Base-by-base conservation (phyloP, 92 coral and sea anemone species). In the Heliopora coerulea region DNA sequence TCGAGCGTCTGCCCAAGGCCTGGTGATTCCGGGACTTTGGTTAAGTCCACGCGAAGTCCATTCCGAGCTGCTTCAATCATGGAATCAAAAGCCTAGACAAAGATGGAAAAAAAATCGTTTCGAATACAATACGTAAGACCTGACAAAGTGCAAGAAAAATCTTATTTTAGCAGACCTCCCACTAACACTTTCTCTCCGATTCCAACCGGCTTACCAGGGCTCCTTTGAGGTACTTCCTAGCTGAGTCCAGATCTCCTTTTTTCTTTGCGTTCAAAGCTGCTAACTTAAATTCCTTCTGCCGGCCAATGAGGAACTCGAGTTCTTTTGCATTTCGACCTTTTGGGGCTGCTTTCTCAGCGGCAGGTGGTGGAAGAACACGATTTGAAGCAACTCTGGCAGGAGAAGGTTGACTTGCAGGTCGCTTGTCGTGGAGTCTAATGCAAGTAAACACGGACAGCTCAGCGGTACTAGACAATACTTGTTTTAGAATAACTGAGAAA, bases 51-150 rank as follows among this genome's bases (percentile, higher is more conserved):
- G 59, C 90, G 84, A 19, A 93, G 60, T 12, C 97, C 97, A 83
- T 90, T 92, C 62, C 86, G 83, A 11, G 97, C 95, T 18, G 89
- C 79, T 32, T 87, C 93, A 46, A 92, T 92, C 97, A 92, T 92
- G 26, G 72, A 72, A 61, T 92, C 97, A 65, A 92, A 88, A 37
- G 96, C 97, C 96, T 91, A 59, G 25, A 11, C 50, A 79, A 60
- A 37, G 6, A 61, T 15, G 32, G 12, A 23, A 29, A 62, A 17
- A 17, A 37, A n/a, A n/a, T n/a, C n/a, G n/a, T n/a, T n/a, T n/a
- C n/a, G n/a, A n/a, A n/a, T n/a, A n/a, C n/a, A n/a, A n/a, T n/a
- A n/a, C n/a, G n/a, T n/a, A n/a, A n/a, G n/a, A n/a, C n/a, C n/a
- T n/a, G n/a, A n/a, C n/a, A n/a, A n/a, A n/a, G n/a, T n/a, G n/a